Percentiles rank a stretch among this genome's conserved stretches.
Evolutionary conservation across 2,888 invertebrate species (phyloP).

Genomic region (Trisateles emortualis): DNA sequence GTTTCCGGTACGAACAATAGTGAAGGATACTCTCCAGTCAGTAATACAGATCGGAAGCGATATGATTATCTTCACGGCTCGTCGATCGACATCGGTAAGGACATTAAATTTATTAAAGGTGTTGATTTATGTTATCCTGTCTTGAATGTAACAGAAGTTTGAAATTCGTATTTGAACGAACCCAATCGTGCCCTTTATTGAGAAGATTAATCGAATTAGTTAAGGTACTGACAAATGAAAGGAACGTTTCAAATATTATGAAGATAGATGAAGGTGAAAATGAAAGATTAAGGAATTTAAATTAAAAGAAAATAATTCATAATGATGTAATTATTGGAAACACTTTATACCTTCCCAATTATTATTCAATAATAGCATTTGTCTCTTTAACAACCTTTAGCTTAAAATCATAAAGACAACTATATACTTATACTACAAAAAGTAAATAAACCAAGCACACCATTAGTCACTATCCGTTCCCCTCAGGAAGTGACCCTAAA

Average conservation of each 20-base stretch:
- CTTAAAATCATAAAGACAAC: too few species aligned
- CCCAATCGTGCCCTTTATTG: not conserved
- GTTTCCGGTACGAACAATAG: slow-evolving; percentile 54
- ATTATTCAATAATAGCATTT: too few species aligned
- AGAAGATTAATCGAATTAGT: not conserved
- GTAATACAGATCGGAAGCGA: slow-evolving; percentile 50
- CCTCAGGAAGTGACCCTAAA: not conserved
- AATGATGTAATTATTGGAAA: too few species aligned
- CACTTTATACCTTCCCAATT: too few species aligned
- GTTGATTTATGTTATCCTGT: slow-evolving; percentile 1
- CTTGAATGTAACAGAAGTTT: not conserved
- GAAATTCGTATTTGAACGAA: not conserved
- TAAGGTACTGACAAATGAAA: not conserved
- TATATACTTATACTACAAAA: too few species aligned
- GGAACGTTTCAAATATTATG: not conserved
- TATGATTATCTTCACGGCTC: slow-evolving; percentile 51
- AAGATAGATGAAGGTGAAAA: not conserved
- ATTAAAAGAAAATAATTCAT: too few species aligned
- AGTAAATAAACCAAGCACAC: not conserved
- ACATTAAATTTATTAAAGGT: slow-evolving; percentile 29
- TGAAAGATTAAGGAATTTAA: not conserved
- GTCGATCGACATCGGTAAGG: slow-evolving; percentile 39
- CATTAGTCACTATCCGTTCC: not conserved
- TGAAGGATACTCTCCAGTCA: slow-evolving; percentile 52
- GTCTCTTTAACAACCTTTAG: too few species aligned